Evolutionary conservation across 2,888 invertebrate genomes (phyloP).

Genomic region (Amorpha juglandis): DNA sequence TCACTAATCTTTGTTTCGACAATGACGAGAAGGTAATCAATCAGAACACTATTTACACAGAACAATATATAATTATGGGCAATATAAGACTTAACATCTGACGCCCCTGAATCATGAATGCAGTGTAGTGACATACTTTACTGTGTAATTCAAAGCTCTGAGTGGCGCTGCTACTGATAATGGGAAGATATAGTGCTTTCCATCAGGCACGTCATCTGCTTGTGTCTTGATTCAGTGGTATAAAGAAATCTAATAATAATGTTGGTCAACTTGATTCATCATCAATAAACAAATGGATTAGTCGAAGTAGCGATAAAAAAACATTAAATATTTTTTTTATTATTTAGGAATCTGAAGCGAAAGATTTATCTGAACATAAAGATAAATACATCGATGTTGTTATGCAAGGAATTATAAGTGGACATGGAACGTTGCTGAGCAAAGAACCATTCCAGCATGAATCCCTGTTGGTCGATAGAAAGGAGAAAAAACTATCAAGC

Average conservation of each 20-base stretch:
- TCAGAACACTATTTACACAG: not conserved
- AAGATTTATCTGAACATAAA: constrained; percentile 88
- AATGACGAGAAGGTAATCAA: constrained; percentile 87
- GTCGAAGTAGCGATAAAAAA: not conserved
- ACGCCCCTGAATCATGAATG: too few species aligned
- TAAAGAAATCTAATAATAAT: too few species aligned
- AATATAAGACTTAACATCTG: too few species aligned
- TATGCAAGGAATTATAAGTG: constrained; percentile 88
- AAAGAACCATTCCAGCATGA: constrained; percentile 98
- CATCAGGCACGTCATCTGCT: too few species aligned
- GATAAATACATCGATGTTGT: constrained; percentile 92
- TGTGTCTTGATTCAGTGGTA: too few species aligned
- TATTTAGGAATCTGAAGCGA: constrained; percentile 87
- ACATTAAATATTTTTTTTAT: constrained; percentile 28
- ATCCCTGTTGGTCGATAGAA: constrained; percentile 95
- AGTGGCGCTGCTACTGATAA: too few species aligned
- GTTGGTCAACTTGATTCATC: too few species aligned
- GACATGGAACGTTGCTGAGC: constrained; percentile 86
- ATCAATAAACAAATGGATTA: not conserved
- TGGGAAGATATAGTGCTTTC: too few species aligned
- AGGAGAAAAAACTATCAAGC: constrained; percentile 96
- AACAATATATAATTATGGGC: too few species aligned
- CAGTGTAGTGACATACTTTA: too few species aligned
- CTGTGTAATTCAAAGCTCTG: too few species aligned
- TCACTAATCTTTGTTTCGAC: constrained; percentile 94